phyloP scores from a whole-genome alignment of 2,888 invertebrate genomes.

The Yponomeuta cagnagella region DNA sequence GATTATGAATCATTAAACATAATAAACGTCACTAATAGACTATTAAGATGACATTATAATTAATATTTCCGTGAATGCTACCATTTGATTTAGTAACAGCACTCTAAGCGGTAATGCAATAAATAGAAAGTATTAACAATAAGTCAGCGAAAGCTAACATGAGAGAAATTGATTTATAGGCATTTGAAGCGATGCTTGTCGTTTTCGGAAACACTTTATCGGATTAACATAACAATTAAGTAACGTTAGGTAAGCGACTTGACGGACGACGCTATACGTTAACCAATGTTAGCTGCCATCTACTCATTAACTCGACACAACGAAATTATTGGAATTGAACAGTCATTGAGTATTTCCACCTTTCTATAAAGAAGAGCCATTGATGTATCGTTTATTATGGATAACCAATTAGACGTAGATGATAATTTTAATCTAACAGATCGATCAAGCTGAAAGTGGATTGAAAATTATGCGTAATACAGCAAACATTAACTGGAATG shows the following conservation, averaged over 20 bases:
- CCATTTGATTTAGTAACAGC: constrained; percentile 58
- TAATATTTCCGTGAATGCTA: constrained; percentile 43
- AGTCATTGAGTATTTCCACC: neutral
- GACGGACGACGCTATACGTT: constrained; percentile 30
- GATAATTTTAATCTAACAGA: too few relatives aligned
- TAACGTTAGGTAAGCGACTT: constrained; percentile 54
- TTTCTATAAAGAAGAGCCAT: neutral
- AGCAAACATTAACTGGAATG: neutral
- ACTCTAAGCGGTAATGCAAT: constrained; percentile 38
- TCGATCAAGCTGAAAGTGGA: neutral
- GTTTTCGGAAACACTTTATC: constrained; percentile 65
- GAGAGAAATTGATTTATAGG: constrained; percentile 72
- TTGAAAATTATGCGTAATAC: neutral
- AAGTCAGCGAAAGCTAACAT: constrained; percentile 65
- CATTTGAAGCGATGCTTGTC: constrained; percentile 43
- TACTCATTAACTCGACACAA: neutral
- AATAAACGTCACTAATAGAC: constrained; percentile 35
- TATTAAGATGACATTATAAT: constrained; percentile 55
- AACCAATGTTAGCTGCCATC: neutral
- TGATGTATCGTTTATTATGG: neutral
- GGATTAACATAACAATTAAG: constrained; percentile 70
- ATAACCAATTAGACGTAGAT: too few relatives aligned
- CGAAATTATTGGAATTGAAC: neutral
- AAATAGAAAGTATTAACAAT: constrained; percentile 75
- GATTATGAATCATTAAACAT: constrained; percentile 17